Evolutionary conservation across 2,113 vertebrate genomes (phyloP).

Genomic region (Centropus unirufus): DNA sequence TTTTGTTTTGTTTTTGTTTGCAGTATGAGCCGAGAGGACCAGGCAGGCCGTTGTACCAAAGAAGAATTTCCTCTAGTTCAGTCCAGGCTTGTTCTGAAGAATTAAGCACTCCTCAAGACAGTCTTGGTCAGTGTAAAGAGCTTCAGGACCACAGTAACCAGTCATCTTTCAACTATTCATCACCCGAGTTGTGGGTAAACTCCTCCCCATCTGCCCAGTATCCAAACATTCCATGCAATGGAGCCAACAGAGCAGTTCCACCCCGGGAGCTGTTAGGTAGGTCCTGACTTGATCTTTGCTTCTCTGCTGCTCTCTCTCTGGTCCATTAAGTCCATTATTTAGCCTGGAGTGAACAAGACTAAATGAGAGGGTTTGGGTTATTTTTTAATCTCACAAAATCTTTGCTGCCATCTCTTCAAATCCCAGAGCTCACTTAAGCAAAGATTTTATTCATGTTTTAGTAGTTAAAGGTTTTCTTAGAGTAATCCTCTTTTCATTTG

Average conservation of each 20-base stretch:
- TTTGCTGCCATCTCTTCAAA: background rate
- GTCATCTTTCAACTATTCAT: constrained; percentile 85
- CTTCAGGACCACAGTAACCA: constrained; percentile 87
- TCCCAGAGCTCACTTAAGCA: background rate
- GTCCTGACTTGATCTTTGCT: background rate
- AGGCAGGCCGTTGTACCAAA: constrained; percentile 98
- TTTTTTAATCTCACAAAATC: background rate
- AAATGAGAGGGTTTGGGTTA: background rate
- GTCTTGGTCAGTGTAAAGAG: constrained; percentile 83
- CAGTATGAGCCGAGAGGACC: constrained; percentile 99
- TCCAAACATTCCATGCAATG: constrained; percentile 99
- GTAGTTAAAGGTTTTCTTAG: background rate
- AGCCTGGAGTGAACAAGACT: background rate
- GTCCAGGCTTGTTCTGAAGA: constrained; percentile 88
- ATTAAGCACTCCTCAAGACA: constrained; percentile 81
- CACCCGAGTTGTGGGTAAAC: constrained; percentile 91
- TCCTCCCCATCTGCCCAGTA: constrained; percentile 86
- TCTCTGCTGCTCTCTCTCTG: background rate
- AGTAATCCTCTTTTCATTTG: background rate
- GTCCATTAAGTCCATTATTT: background rate
- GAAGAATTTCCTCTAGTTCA: constrained; percentile 96
- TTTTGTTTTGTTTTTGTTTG: background rate
- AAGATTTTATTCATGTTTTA: background rate
- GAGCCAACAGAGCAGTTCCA: constrained; percentile 87
- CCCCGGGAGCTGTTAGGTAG: constrained; percentile 91